Evolutionary conservation across 2,888 invertebrate species (phyloP).

Genomic region (Hypena proboscidalis): DNA sequence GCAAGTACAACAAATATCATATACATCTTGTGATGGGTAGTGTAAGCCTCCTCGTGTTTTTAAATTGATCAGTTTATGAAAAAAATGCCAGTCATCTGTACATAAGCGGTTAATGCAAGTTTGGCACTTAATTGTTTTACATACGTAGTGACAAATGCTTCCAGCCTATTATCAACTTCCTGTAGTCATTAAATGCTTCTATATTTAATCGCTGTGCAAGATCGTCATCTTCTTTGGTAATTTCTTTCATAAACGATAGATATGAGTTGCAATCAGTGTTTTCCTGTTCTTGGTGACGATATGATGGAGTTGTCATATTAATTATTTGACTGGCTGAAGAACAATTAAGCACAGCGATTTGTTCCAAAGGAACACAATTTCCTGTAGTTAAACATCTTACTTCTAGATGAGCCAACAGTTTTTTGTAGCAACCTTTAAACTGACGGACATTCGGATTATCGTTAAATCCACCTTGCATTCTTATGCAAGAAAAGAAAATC

Average conservation of each 20-base stretch:
- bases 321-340: constrained; percentile 19
- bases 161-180: constrained; percentile 5
- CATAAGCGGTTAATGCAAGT: background rate
- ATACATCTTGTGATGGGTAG: constrained; percentile 9
- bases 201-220: background rate
- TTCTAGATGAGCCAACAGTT: constrained; percentile 6
- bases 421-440: constrained; percentile 4
- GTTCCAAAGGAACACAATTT: constrained; percentile 15
- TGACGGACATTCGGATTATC: constrained; percentile 10
- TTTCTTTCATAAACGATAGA: constrained; percentile 1
- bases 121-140: constrained; percentile 5
- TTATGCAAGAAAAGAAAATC: constrained; percentile 24
- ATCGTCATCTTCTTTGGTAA: background rate
- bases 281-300: constrained; percentile 5
- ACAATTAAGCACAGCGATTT: constrained; percentile 13
- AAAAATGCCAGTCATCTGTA: background rate
- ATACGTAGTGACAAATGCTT: constrained; percentile 1
- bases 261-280: no score
- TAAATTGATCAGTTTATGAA: constrained; percentile 7
- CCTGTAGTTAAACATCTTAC: background rate
- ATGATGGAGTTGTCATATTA: constrained; percentile 1
- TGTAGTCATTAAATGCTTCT: constrained; percentile 1
- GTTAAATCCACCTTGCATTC: constrained; percentile 17
- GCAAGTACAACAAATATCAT: constrained; percentile 8
- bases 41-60: constrained; percentile 6